Base-by-base conservation (phyloP, 1,140 invertebrate genomes). In the Subanguina moxae region DNA sequence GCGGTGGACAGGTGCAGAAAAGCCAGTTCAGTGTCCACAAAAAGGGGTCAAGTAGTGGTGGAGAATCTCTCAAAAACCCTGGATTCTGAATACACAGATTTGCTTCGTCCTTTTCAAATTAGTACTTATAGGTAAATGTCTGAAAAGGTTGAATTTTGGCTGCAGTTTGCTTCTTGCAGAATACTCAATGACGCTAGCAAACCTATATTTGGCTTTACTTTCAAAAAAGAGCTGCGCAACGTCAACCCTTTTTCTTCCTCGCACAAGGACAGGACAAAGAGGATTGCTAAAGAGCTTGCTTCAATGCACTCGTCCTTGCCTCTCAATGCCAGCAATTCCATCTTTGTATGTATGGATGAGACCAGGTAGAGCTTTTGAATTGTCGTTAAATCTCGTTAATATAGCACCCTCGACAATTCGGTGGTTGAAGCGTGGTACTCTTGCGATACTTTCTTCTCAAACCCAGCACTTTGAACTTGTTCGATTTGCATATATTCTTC, bases 281-380 rank as follows among this genome's bases (percentile, higher is more conserved):
- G 93, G 19, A 87, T 97, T 19, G 93, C 93, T 27, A 93, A 96
- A 84, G 94, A 97, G 85, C 89, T 92, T 64, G 92, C 94, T 28
- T 95, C 93, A 13, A 86, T 97, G n/a, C 92, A 91, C 57, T 93
- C 91, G 62, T 90, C 90, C 61, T 85, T 97, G 70, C 93, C 94
- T 62, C 87, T 97, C 21, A 94, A 92, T 23, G 92, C 90, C 76
- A 93, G 90, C 82, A 94, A 91, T 80, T 91, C 90, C 73, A 93
- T 97, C 57, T 97, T 96, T 87, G 92, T 96, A 61, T 87, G 93
- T 71, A 94, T 92, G 85, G 93, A 96, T 94, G 92, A 96, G 93
- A 87, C 91, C 90, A 68, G 80, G 57, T 80, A 75, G 11, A 11
- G 3, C 3, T 38, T 38, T 38, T 38, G 3, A 3, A 38, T 38